These are phyloP conservation scores for Penaeus chinensis DNA, from an alignment of 1,140 invertebrate species.

Conservation along the genomic window DNA sequence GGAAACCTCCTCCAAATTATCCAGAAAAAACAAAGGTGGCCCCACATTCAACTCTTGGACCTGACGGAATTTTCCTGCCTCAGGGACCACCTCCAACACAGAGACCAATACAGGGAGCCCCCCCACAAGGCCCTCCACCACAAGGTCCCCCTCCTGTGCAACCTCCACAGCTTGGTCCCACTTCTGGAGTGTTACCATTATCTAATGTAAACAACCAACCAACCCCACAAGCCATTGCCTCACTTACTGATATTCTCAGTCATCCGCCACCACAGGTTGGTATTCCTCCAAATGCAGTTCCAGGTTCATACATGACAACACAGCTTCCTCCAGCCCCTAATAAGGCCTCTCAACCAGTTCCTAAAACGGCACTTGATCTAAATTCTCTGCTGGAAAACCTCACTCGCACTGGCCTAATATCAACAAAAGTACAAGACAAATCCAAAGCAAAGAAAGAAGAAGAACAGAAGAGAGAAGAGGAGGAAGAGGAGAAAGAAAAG, in stretches of 20 bases:
- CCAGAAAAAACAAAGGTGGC: slow-evolving; percentile 45
- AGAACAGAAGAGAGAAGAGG: slow-evolving; percentile 37
- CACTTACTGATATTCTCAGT: not conserved
- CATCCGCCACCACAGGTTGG: not conserved
- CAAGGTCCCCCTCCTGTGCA: slow-evolving; percentile 12
- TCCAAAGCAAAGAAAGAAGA: slow-evolving; percentile 44
- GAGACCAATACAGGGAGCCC: not conserved
- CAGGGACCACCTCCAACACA: slow-evolving; percentile 28
- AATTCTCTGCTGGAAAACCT: slow-evolving; percentile 34
- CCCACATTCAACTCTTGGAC: slow-evolving; percentile 47
- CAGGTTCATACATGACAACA: slow-evolving; percentile 49
- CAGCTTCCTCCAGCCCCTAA: slow-evolving; percentile 30
- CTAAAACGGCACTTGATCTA: slow-evolving; percentile 30
- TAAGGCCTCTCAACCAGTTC: slow-evolving; percentile 6
- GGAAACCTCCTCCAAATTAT: slow-evolving; percentile 65
- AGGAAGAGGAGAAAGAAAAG: slow-evolving; percentile 34
- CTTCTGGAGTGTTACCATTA: not conserved
- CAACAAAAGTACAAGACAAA: slow-evolving; percentile 28
- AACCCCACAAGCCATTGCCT: not conserved
- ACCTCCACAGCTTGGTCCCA: slow-evolving; percentile 9
- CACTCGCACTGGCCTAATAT: slow-evolving; percentile 41
- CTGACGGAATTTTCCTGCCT: slow-evolving; percentile 43
- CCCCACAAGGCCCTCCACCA: slow-evolving; percentile 23
- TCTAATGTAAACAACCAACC: not conserved
- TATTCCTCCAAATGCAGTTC: slow-evolving; percentile 7